Evolutionary conservation across 2,797 vertebrate genomes (phyloP).

Genomic region (Ctenopoma kingsleyae): DNA sequence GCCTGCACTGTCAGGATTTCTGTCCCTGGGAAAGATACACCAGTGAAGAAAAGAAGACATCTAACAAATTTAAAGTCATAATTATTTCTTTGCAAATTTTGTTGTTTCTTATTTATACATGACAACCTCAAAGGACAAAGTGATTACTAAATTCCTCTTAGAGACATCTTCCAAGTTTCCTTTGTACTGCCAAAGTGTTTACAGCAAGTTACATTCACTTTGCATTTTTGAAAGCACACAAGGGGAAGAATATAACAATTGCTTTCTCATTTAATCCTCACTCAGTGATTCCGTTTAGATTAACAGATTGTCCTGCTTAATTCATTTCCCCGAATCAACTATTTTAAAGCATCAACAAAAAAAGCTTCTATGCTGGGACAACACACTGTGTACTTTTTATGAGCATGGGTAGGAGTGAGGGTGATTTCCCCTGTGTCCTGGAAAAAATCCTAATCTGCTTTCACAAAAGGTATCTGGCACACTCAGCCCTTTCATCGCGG

Average conservation of each 20-base stretch:
- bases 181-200: neutral
- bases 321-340: slow-evolving; percentile 65
- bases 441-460: slow-evolving; percentile 61
- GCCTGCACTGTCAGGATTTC: slow-evolving; percentile 86
- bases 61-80: neutral
- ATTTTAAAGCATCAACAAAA: slow-evolving; percentile 63
- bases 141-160: neutral
- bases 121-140: neutral
- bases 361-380: slow-evolving; percentile 57
- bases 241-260: slow-evolving; percentile 34
- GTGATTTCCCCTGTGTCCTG: slow-evolving; percentile 51
- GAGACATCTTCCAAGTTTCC: neutral
- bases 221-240: neutral
- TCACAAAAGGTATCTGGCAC: slow-evolving; percentile 55
- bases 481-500: slow-evolving; percentile 40
- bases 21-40: slow-evolving; percentile 77
- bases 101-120: neutral
- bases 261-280: slow-evolving; percentile 54
- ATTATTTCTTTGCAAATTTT: neutral
- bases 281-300: slow-evolving; percentile 64
- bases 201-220: slow-evolving; percentile 8
- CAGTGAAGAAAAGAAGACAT: slow-evolving; percentile 2
- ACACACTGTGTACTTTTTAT: slow-evolving; percentile 58
- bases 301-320: slow-evolving; percentile 64
- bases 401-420: slow-evolving; percentile 29